Base-by-base conservation (phyloP, 2,797 vertebrate genomes). In the Meda fulgida region DNA sequence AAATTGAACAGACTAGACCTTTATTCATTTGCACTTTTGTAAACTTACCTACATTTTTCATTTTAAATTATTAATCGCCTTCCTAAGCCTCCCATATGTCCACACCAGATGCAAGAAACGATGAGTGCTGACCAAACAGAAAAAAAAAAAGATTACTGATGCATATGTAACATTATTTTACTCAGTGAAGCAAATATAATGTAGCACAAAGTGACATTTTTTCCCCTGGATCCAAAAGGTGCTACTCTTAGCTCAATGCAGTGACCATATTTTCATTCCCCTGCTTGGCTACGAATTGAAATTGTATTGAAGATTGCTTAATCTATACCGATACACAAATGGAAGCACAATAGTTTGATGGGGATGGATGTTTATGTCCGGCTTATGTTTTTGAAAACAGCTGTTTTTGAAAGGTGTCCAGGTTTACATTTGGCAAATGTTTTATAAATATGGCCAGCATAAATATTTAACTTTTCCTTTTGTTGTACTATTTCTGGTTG, bases 151-250 rank as follows among this genome's bases (percentile, higher is more conserved):
- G 34, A 67, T 69, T n/a, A 86, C 81, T 84, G 65, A 84, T 80
- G 84, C 81, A 87, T 87, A 82, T 36, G 16, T 80, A 88, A 87
- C 63, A 80, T 69, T 70, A 46, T 69, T 86, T 63, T 85, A 65
- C 70, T 70, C 34, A 63, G 10, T n/a, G 84, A 88, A 78, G 81
- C 81, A 88, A 80, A 71, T 65, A 26, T 65, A 71, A 85, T 83
- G 77, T 48, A 77, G 63, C 29, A 43, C 26, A 60, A 72, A 72
- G 46, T 83, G 48, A 71, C 66, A 55, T 48, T 73, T 84, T 85
- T 70, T 16, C 63, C 23, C 5, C 58, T 71, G 67, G 26, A 84
- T 82, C 4, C 66, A 81, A 46, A 26, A 40, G 51, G 40, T 46
- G 36, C 34, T 78, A n/a, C 34, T 66, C 43, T 38, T 7, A 66